Conservation (phyloP, 2,888 invertebrate genomes). For the Boloria euphrosyne region DNA sequence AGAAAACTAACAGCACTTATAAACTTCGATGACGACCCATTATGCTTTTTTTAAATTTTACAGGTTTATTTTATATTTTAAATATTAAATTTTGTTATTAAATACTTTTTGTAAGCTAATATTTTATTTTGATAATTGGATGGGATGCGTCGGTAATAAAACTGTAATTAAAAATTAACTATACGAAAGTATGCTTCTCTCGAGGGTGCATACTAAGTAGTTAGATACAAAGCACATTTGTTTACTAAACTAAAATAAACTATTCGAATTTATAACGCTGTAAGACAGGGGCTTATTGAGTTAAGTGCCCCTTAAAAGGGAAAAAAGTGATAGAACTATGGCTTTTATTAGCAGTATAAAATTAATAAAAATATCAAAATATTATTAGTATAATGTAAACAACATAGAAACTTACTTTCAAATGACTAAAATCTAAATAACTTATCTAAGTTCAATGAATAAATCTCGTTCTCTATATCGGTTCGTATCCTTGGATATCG, state of each 20-base stretch:
- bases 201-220: conserved; percentile 79
- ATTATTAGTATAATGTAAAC: too few species aligned
- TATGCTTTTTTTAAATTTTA: too few species aligned
- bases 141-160: conserved; percentile 78
- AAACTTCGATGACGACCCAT: too few species aligned
- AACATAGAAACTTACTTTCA: too few species aligned
- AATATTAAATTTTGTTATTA: background rate
- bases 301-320: conserved; percentile 43
- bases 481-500: background rate
- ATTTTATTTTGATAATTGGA: conserved; percentile 76
- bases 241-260: conserved; percentile 73
- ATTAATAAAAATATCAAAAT: background rate
- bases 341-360: conserved; percentile 11
- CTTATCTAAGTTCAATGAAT: background rate
- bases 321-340: conserved; percentile 18
- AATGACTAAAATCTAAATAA: too few species aligned
- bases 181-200: conserved; percentile 71
- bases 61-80: background rate
- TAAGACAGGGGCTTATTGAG: conserved; percentile 51
- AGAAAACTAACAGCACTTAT: too few species aligned
- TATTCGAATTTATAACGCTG: conserved; percentile 70
- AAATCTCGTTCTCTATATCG: conserved; percentile 22
- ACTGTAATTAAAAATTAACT: conserved; percentile 82
- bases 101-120: conserved; percentile 47
- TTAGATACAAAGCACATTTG: conserved; percentile 65